Evolutionary conservation across 1,140 invertebrate species (phyloP).

Genomic region (Zophobas morio): DNA sequence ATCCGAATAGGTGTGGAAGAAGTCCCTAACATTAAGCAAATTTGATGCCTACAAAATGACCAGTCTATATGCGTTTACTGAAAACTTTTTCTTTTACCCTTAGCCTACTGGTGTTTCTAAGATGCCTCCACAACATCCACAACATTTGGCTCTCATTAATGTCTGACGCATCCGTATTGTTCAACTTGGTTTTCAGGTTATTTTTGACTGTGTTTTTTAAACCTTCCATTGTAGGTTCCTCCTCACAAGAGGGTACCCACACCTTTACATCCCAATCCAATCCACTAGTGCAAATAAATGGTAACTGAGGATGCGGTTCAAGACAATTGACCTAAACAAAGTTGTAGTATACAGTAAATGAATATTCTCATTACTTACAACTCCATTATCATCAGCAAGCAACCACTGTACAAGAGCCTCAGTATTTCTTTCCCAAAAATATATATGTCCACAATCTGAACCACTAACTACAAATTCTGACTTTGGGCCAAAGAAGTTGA

Average conservation of each 20-base stretch:
- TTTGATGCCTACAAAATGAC: constrained; percentile 10
- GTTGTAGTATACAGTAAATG: neutral
- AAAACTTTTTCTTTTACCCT: constrained; percentile 21
- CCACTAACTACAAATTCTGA: constrained; percentile 94
- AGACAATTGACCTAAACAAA: constrained; percentile 87
- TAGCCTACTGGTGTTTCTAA: constrained; percentile 51
- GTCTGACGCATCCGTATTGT: constrained; percentile 27
- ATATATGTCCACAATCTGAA: constrained; percentile 96
- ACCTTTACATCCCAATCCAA: constrained; percentile 94
- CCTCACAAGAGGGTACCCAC: constrained; percentile 85
- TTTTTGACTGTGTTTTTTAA: constrained; percentile 58
- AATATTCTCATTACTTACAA: constrained; percentile 75
- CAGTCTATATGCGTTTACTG: neutral
- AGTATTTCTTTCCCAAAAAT: constrained; percentile 93
- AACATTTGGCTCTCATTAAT: constrained; percentile 59
- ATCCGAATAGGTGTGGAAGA: constrained; percentile 23
- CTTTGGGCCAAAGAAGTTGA: constrained; percentile 93
- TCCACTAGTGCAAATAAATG: constrained; percentile 91
- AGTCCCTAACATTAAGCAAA: constrained; percentile 33
- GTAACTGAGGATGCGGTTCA: constrained; percentile 90
- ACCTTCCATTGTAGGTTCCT: constrained; percentile 58
- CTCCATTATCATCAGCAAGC: constrained; percentile 86
- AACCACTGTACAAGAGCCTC: constrained; percentile 92
- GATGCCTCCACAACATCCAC: constrained; percentile 64
- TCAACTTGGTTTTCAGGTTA: constrained; percentile 40